A percentile compares a stretch with the other conserved stretches of the same genome.
Evolutionary conservation across 2,113 vertebrate species (phyloP).

Genomic region (Porphyrio hochstetteri): DNA sequence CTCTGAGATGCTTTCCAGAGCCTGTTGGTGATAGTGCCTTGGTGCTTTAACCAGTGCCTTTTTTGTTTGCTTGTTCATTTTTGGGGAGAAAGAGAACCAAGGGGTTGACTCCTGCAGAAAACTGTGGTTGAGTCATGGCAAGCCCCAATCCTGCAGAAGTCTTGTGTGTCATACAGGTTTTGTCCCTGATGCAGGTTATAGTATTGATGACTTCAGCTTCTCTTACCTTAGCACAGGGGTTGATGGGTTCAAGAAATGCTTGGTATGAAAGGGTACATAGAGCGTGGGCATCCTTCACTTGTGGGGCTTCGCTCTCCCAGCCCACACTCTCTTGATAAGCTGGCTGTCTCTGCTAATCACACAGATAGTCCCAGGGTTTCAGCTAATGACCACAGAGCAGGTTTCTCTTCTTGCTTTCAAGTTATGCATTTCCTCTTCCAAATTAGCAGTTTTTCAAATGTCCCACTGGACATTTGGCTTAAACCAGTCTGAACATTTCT

Average conservation of each 20-base stretch:
- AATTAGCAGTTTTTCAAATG: background rate
- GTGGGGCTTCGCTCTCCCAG: background rate
- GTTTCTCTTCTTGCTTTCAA: background rate
- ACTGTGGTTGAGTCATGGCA: background rate
- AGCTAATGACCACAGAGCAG: background rate
- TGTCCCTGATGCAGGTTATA: background rate
- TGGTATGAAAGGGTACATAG: accelerated
- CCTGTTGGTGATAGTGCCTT: background rate
- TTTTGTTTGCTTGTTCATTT: background rate
- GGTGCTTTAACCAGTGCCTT: background rate
- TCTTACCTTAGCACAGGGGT: background rate
- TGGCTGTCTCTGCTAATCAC: background rate
- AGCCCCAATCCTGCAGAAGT: background rate
- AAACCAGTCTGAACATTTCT: background rate
- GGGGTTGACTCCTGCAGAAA: background rate
- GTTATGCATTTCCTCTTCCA: background rate
- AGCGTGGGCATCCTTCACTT: accelerated
- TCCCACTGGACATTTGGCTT: background rate
- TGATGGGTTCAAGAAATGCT: background rate
- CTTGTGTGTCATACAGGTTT: background rate
- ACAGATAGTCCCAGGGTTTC: background rate
- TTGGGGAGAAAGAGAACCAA: background rate
- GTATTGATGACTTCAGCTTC: background rate
- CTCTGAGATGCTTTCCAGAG: background rate
- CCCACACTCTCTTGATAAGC: background rate